A percentile compares a stretch with the other conserved stretches of the same genome.
phyloP scores from a whole-genome alignment of 2,888 invertebrate species.

The Lymantria monacha region DNA sequence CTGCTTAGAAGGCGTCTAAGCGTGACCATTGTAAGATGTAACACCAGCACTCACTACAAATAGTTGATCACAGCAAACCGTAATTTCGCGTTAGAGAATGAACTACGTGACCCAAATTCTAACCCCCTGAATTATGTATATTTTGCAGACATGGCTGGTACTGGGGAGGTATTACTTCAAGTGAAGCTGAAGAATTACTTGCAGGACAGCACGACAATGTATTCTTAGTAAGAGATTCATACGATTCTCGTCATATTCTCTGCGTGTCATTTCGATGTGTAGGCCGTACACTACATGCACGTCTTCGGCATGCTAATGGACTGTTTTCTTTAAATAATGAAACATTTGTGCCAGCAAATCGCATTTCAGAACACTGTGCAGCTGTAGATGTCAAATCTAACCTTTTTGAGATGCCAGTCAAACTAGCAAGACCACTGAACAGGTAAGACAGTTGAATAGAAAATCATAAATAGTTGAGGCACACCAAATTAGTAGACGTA shows the following conservation, averaged over 20 bases:
- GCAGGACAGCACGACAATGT: slow-evolving; percentile 87
- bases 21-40: too few relatives aligned
- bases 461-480: too few relatives aligned
- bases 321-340: slow-evolving; percentile 84
- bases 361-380: slow-evolving; percentile 76
- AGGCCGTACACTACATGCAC: slow-evolving; percentile 86
- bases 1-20: too few relatives aligned
- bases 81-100: too few relatives aligned
- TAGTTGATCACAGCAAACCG: too few relatives aligned
- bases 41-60: too few relatives aligned
- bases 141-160: slow-evolving; percentile 85
- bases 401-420: slow-evolving; percentile 76
- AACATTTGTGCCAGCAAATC: slow-evolving; percentile 76
- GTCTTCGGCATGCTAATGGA: slow-evolving; percentile 88
- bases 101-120: too few relatives aligned
- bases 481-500: too few relatives aligned
- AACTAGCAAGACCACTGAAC: slow-evolving; percentile 73
- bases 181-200: slow-evolving; percentile 86
- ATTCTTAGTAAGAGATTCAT: slow-evolving; percentile 88
- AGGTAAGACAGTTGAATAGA: slow-evolving; percentile 44
- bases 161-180: slow-evolving; percentile 88
- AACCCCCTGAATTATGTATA: too few relatives aligned
- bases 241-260: slow-evolving; percentile 85
- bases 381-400: slow-evolving; percentile 74
- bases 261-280: slow-evolving; percentile 88